Conservation (phyloP, 1,140 invertebrate genomes). For the Magallana angulata region DNA sequence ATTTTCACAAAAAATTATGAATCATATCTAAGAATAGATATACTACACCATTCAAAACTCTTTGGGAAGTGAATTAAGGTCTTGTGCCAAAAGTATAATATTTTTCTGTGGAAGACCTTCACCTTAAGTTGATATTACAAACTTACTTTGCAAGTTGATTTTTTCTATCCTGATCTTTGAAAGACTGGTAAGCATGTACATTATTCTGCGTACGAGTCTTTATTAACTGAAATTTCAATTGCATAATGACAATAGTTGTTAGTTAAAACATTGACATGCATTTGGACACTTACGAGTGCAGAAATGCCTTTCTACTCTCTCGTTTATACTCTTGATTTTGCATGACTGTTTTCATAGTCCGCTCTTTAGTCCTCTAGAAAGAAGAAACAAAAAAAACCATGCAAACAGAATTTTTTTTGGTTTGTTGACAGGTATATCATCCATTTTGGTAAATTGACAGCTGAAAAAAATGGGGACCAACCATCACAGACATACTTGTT, state of each 20-base stretch:
- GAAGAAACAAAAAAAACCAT: conserved; percentile 20
- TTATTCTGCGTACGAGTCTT: conserved; percentile 70
- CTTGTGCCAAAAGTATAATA: too few relatives aligned
- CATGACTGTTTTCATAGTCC: conserved; percentile 62
- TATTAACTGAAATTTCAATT: conserved; percentile 64
- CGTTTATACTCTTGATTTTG: conserved; percentile 62
- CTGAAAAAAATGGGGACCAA: not conserved
- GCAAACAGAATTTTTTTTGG: not conserved
- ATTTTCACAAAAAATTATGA: too few relatives aligned
- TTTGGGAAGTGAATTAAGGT: too few relatives aligned
- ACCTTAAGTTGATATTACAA: not conserved
- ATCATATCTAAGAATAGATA: too few relatives aligned
- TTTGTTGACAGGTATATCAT: too few relatives aligned
- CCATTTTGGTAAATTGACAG: not conserved
- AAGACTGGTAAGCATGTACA: conserved; percentile 62
- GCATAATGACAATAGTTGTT: not conserved
- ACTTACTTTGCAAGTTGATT: conserved; percentile 69
- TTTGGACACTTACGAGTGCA: conserved; percentile 44
- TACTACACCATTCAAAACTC: too few relatives aligned
- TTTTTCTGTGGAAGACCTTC: too few relatives aligned
- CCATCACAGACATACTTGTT: too few relatives aligned
- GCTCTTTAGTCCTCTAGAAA: conserved; percentile 69
- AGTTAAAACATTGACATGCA: not conserved
- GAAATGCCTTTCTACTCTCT: conserved; percentile 66
- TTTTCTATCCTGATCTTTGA: conserved; percentile 69